These are phyloP conservation scores for Cenopis cana DNA, from an alignment of 2,888 invertebrate genomes.

Conservation along the genomic window DNA sequence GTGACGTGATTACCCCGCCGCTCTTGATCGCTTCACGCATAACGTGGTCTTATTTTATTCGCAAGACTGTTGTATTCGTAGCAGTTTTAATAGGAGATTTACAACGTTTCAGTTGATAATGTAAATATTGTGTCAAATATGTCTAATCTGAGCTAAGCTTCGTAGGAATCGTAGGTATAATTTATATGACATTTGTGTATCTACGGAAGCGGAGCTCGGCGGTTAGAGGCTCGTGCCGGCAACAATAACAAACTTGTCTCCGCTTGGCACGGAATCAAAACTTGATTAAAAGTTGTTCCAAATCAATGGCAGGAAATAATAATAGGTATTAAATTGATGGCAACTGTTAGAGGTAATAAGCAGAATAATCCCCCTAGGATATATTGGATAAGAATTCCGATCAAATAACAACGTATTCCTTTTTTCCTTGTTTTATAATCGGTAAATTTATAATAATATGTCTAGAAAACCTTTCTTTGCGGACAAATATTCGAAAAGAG, in stretches of 20 bases:
- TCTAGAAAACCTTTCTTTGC: neutral
- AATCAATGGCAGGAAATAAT: conserved; percentile 31
- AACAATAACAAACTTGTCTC: conserved; percentile 41
- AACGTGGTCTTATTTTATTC: neutral
- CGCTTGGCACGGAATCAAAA: conserved; percentile 38
- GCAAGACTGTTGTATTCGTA: neutral
- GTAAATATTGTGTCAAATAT: conserved; percentile 9
- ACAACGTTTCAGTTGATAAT: neutral
- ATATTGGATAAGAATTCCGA: neutral
- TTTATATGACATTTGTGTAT: conserved; percentile 25
- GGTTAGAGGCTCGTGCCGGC: conserved; percentile 30
- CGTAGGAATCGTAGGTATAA: neutral
- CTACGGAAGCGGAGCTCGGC: conserved; percentile 24
- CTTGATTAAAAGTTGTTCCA: conserved; percentile 34
- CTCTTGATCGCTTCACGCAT: neutral
- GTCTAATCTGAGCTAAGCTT: conserved; percentile 3
- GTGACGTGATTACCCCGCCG: too few relatives aligned
- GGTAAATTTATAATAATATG: neutral
- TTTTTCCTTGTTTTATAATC: neutral
- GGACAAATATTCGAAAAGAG: neutral
- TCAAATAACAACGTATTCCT: neutral
- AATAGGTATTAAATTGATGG: conserved; percentile 17
- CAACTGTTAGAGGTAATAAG: neutral
- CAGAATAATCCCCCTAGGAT: neutral
- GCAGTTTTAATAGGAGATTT: neutral